These are phyloP conservation scores for Crioceris asparagi DNA, from an alignment of 2,888 invertebrate species.

Conservation along the genomic window DNA sequence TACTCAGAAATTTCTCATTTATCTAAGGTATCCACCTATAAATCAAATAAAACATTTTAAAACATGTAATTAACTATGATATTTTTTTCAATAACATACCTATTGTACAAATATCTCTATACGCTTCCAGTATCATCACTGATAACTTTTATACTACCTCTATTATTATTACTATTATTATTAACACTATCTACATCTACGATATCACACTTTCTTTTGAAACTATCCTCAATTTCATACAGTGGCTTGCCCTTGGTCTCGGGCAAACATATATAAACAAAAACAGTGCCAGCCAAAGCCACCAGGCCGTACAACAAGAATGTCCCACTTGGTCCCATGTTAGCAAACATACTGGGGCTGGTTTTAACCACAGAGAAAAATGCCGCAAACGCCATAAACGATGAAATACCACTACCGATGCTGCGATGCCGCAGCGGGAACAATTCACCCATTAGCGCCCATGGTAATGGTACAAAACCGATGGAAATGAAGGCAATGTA, in stretches of 20 bases:
- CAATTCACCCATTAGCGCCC: constrained; percentile 66
- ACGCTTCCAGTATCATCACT: too few species aligned
- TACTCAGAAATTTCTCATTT: too few species aligned
- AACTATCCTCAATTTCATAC: constrained; percentile 55
- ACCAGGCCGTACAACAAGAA: constrained; percentile 52
- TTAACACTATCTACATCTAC: background rate
- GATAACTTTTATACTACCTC: too few species aligned
- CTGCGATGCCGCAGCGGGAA: constrained; percentile 47
- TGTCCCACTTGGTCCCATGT: constrained; percentile 49
- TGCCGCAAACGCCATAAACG: constrained; percentile 52
- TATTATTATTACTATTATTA: too few species aligned
- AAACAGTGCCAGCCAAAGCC: constrained; percentile 46
- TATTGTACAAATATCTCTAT: too few species aligned
- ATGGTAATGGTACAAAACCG: constrained; percentile 45
- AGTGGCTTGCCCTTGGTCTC: constrained; percentile 60
- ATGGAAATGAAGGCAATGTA: constrained; percentile 51
- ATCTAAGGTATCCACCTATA: too few species aligned
- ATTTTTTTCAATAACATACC: too few species aligned
- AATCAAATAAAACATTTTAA: too few species aligned
- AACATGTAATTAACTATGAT: too few species aligned
- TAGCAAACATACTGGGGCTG: constrained; percentile 48
- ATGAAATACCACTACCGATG: constrained; percentile 54
- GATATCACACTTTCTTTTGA: constrained; percentile 25
- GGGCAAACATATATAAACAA: constrained; percentile 51
- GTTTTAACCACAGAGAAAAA: constrained; percentile 59